These are phyloP conservation scores for Abrostola triplasia DNA, from an alignment of 2,888 invertebrate genomes.

Conservation along the genomic window DNA sequence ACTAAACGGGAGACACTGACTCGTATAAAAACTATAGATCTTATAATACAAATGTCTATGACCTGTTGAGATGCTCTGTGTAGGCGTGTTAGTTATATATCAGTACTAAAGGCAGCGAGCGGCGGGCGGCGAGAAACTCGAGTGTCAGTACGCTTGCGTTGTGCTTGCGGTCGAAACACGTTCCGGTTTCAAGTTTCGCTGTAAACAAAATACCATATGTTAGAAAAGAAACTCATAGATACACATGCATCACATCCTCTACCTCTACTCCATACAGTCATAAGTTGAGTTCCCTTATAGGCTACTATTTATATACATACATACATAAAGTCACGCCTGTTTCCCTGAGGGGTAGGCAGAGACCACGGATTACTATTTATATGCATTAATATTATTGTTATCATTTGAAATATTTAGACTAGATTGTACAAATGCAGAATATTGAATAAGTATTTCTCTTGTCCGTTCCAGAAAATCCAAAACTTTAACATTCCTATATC, in stretches of 20 bases:
- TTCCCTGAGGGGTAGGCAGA: no score
- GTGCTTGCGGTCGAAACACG: conserved; percentile 82
- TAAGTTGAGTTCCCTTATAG: no score
- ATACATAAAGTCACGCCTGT: no score
- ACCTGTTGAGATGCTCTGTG: conserved; percentile 60
- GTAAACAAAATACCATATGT: conserved; percentile 52
- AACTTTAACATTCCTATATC: no score
- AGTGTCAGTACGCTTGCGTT: conserved; percentile 86
- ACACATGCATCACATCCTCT: conserved; percentile 26
- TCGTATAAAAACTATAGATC: conserved; percentile 68
- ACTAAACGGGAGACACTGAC: conserved; percentile 69
- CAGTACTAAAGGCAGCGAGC: conserved; percentile 74
- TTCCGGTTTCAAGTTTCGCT: conserved; percentile 83
- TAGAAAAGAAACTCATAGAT: conserved; percentile 5
- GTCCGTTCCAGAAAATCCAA: no score
- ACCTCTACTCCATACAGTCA: no score
- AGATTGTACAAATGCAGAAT: no score
- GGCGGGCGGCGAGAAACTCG: conserved; percentile 73
- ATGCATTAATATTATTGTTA: no score
- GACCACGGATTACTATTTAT: no score
- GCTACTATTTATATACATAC: no score
- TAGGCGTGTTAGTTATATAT: conserved; percentile 59
- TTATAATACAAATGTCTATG: conserved; percentile 65
- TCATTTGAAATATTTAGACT: no score
- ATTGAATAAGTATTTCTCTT: no score